Evolutionary conservation across 2,797 vertebrate genomes (phyloP).

Genomic region (Enteromius argenteus): DNA sequence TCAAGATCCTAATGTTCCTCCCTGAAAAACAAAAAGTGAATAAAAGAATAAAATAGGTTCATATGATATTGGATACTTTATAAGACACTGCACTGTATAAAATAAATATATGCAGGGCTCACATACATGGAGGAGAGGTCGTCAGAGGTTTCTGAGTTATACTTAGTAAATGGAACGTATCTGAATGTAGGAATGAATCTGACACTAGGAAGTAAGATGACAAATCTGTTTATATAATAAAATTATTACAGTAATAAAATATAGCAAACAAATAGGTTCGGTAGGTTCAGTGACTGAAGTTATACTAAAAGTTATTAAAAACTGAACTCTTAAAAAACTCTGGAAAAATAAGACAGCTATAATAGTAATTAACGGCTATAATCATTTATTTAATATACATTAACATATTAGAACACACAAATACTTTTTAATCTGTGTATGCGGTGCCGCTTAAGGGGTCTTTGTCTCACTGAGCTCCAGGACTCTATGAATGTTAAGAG

Average conservation of each 20-base stretch:
- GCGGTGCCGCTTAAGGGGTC: background rate
- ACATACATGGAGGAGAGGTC: background rate
- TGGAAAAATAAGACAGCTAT: no score
- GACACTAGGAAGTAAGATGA: background rate
- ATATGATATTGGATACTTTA: background rate
- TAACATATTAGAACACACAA: background rate
- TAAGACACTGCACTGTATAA: background rate
- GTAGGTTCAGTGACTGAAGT: background rate
- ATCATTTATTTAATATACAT: background rate
- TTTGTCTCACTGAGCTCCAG: accelerated
- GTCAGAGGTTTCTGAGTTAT: background rate
- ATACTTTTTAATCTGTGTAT: accelerated
- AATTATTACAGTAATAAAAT: background rate
- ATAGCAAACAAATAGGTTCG: no score
- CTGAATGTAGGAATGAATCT: background rate
- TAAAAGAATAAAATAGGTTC: background rate
- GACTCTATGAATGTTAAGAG: background rate
- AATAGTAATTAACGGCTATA: background rate
- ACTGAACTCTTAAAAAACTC: background rate
- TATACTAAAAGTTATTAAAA: background rate
- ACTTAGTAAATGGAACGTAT: background rate
- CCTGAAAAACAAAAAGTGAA: constrained; percentile 11
- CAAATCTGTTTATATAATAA: background rate
- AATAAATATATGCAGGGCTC: background rate
- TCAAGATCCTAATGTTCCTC: constrained; percentile 62